Conservation (phyloP, 1,140 invertebrate genomes). For the Drosophila baimaii region DNA sequence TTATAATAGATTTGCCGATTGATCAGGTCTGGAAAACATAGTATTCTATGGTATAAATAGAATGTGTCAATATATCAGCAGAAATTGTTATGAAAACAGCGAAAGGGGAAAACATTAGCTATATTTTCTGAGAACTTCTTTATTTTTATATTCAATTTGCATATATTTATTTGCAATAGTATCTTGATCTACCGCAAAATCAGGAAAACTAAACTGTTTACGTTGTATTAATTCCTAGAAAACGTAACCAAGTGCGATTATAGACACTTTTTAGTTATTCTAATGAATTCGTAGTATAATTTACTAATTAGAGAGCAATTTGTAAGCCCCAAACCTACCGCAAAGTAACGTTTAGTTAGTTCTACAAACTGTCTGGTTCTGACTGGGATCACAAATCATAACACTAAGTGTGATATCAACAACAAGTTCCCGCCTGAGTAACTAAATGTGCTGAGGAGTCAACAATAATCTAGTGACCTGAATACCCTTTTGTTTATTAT, state of each 20-base stretch:
- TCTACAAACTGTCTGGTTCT: neutral
- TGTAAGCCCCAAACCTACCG: conserved; percentile 1
- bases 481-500: conserved; percentile 36
- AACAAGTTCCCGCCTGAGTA: conserved; percentile 5
- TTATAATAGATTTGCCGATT: no score
- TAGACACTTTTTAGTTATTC: neutral
- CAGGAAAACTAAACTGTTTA: no score
- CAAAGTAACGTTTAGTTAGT: conserved; percentile 8
- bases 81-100: neutral
- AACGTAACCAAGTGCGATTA: neutral
- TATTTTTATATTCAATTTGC: neutral
- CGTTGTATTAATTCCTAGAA: neutral
- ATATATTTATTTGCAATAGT: neutral
- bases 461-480: conserved; percentile 34
- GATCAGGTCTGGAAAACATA: no score
- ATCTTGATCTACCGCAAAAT: neutral
- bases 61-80: neutral
- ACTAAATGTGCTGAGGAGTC: conserved; percentile 28
- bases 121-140: neutral
- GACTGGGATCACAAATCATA: conserved; percentile 4
- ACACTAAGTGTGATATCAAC: conserved; percentile 28
- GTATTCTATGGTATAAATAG: no score
- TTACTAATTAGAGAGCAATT: neutral
- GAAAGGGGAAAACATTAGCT: neutral
- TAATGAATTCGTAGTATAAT: neutral